A percentile compares a stretch with the other conserved stretches of the same genome.
These are phyloP conservation scores for Pseudobourletiella spinata DNA, from an alignment of 1,140 invertebrate species.

Conservation along the genomic window DNA sequence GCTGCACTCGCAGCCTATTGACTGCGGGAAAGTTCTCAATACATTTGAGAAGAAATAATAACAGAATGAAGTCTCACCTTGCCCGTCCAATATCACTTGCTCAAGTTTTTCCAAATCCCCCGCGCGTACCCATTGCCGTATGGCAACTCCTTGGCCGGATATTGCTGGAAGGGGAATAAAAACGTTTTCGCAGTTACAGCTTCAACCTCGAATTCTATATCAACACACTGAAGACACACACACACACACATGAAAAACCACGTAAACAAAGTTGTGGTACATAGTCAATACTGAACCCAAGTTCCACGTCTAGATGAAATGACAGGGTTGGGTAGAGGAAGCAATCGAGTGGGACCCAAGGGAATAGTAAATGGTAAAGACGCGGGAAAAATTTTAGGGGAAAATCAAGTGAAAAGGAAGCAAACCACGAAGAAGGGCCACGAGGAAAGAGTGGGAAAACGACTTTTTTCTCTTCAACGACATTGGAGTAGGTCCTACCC, in stretches of 20 bases:
- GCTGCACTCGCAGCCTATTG: too few species aligned
- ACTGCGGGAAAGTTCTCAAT: too few species aligned
- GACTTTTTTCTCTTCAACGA: background rate
- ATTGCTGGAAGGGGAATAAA: conserved; percentile 20
- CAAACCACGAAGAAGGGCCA: background rate
- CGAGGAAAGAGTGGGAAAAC: background rate
- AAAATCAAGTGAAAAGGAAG: background rate
- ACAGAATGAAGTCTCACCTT: conserved; percentile 48
- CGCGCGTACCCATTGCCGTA: conserved; percentile 36
- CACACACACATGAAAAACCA: too few species aligned
- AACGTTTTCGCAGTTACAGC: too few species aligned
- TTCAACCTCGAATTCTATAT: too few species aligned
- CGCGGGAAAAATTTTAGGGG: background rate
- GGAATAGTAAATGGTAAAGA: background rate
- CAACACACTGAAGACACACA: too few species aligned
- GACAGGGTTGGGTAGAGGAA: background rate
- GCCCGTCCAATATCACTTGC: conserved; percentile 64
- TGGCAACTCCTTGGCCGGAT: conserved; percentile 27
- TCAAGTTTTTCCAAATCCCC: conserved; percentile 67
- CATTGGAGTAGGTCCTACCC: background rate
- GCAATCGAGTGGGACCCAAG: too few species aligned
- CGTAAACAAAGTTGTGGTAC: too few species aligned
- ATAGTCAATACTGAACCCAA: too few species aligned
- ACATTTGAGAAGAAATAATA: background rate
- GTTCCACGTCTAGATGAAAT: too few species aligned